phyloP scores from a whole-genome alignment of 2,797 vertebrate species.

The Allenopithecus nigroviridis region DNA sequence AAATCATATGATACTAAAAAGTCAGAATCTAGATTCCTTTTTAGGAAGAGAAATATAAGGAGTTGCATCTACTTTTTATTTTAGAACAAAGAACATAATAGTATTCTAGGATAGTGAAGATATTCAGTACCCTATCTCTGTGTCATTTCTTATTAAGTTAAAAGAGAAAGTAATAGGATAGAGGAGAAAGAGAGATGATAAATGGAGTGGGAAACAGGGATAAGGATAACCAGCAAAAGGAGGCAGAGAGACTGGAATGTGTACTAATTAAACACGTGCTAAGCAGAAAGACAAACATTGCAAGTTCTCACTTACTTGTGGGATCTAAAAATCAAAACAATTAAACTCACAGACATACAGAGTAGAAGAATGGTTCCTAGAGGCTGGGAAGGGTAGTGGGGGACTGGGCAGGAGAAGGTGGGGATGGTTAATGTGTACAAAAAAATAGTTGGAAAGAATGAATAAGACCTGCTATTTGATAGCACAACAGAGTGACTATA shows the following conservation, averaged over 20 bases:
- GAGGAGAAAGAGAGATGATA: background rate
- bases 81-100: background rate
- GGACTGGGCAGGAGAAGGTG: too few species aligned
- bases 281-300: too few species aligned
- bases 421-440: too few species aligned
- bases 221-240: background rate
- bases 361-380: too few species aligned
- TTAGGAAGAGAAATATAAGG: background rate
- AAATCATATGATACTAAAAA: background rate
- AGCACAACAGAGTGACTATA: too few species aligned
- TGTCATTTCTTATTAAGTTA: conserved; percentile 13
- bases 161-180: background rate
- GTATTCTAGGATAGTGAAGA: background rate
- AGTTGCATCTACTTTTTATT: background rate
- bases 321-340: too few species aligned
- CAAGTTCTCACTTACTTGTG: too few species aligned
- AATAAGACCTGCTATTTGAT: too few species aligned
- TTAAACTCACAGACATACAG: too few species aligned
- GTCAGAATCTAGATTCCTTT: background rate
- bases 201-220: background rate
- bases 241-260: background rate
- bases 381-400: too few species aligned
- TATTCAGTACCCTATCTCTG: background rate
- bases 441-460: too few species aligned
- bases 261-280: background rate